phyloP scores from a whole-genome alignment of 2,797 vertebrate genomes.

The Fringilla coelebs region DNA sequence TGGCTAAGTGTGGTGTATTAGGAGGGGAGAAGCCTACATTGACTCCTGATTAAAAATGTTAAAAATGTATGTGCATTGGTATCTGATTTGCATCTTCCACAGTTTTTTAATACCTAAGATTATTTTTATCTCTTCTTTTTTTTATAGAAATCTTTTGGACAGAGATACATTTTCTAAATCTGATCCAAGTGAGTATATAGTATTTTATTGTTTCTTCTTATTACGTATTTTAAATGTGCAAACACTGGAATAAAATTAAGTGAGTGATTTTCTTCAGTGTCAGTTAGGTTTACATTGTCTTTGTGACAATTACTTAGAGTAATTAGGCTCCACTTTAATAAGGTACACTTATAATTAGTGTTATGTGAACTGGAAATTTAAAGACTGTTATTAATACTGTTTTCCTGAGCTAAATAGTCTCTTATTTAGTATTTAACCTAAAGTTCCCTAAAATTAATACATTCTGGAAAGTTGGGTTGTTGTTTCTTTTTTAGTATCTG shows the following conservation, averaged over 20 bases:
- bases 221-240: background rate
- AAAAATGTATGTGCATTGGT: fast-evolving
- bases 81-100: background rate
- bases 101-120: background rate
- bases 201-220: background rate
- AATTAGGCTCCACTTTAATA: background rate
- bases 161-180: constrained; percentile 99
- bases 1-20: background rate
- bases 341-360: background rate
- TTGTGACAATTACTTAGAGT: background rate
- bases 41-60: background rate
- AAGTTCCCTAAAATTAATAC: background rate
- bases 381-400: background rate
- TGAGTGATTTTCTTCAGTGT: background rate
- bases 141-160: constrained; percentile 94
- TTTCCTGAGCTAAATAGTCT: background rate
- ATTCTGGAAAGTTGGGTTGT: background rate
- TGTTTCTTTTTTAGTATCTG: background rate
- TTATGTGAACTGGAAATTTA: background rate
- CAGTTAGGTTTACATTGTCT: background rate
- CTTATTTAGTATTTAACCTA: background rate
- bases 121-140: background rate
- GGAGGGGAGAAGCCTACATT: background rate
- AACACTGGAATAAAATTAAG: background rate
- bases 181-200: constrained; percentile 91